phyloP scores from a whole-genome alignment of 2,797 vertebrate species.

The Micropoecilia bifurca region DNA sequence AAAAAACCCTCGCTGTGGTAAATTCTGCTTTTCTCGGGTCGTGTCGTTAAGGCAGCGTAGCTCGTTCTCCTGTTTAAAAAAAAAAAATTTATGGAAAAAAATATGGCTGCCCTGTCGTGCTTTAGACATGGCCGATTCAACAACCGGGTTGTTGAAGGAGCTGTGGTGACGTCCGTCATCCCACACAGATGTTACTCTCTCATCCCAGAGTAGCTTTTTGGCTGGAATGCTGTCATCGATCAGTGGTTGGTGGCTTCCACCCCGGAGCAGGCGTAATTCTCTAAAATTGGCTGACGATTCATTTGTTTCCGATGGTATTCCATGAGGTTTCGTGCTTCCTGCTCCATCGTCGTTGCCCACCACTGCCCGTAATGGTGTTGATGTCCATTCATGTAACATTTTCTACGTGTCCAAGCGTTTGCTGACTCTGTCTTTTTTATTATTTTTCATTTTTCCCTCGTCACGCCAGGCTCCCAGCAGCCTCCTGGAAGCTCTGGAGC shows the following conservation, averaged over 20 bases:
- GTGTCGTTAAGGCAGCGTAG: conserved; percentile 49
- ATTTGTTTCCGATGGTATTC: conserved; percentile 10
- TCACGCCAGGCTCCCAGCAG: conserved; percentile 94
- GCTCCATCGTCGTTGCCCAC: conserved; percentile 64
- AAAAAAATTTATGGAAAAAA: not conserved
- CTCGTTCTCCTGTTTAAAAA: conserved; percentile 51
- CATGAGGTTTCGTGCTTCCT: conserved; percentile 26
- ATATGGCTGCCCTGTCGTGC: conserved; percentile 74
- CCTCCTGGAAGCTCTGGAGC: conserved; percentile 98
- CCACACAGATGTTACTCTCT: conserved; percentile 64
- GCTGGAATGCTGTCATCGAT: conserved; percentile 69
- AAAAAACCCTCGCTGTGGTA: conserved; percentile 68
- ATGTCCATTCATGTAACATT: conserved; percentile 27
- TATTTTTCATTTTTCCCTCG: not conserved
- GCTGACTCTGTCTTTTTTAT: conserved; percentile 54
- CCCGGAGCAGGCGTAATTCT: conserved; percentile 10
- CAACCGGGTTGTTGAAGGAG: conserved; percentile 68
- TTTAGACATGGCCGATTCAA: conserved; percentile 67
- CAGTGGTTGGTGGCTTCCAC: conserved; percentile 69
- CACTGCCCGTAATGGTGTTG: conserved; percentile 60
- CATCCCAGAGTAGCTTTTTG: conserved; percentile 67
- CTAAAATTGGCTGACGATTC: conserved; percentile 23
- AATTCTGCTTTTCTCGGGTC: conserved; percentile 54
- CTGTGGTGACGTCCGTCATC: conserved; percentile 67
- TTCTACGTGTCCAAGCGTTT: conserved; percentile 17